Evolutionary conservation across 2,113 vertebrate genomes (phyloP).

Genomic region (Polypterus senegalus): DNA sequence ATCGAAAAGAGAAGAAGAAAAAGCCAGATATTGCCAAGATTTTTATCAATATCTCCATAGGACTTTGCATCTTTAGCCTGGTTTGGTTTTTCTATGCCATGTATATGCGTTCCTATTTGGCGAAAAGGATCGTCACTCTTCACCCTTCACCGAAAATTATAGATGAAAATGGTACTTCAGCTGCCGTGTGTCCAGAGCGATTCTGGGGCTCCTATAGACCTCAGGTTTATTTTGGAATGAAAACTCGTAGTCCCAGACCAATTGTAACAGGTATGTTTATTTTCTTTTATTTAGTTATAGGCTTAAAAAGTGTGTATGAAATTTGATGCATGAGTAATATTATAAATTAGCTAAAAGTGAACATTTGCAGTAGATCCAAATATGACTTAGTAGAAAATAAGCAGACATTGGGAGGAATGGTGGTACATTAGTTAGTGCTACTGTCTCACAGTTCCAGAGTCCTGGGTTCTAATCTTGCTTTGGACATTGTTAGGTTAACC

Average conservation of each 20-base stretch:
- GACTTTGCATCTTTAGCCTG: constrained; percentile 56
- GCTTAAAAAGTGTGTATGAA: no score
- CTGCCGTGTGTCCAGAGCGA: constrained; percentile 47
- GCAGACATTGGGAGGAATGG: no score
- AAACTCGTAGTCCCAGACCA: constrained; percentile 71
- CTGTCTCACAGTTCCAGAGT: no score
- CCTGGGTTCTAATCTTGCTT: no score
- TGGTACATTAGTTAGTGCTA: no score
- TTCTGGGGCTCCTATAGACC: constrained; percentile 93
- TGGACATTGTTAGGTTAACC: no score
- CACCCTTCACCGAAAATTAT: constrained; percentile 58
- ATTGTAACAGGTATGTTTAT: constrained; percentile 62
- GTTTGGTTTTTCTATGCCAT: constrained; percentile 52
- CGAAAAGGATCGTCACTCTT: constrained; percentile 52
- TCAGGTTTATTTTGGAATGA: constrained; percentile 91
- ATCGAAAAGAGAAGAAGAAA: constrained; percentile 58
- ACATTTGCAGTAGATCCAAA: no score
- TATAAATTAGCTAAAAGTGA: no score
- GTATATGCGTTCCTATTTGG: constrained; percentile 52
- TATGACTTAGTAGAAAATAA: no score
- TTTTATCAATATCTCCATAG: constrained; percentile 63
- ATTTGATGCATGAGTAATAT: no score
- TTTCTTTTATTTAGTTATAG: neutral
- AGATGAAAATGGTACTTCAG: constrained; percentile 50
- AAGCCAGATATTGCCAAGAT: constrained; percentile 53